A percentile compares a stretch with the other conserved stretches of the same genome.
phyloP scores from a whole-genome alignment of 2,888 invertebrate species.

The Xestobium rufovillosum region DNA sequence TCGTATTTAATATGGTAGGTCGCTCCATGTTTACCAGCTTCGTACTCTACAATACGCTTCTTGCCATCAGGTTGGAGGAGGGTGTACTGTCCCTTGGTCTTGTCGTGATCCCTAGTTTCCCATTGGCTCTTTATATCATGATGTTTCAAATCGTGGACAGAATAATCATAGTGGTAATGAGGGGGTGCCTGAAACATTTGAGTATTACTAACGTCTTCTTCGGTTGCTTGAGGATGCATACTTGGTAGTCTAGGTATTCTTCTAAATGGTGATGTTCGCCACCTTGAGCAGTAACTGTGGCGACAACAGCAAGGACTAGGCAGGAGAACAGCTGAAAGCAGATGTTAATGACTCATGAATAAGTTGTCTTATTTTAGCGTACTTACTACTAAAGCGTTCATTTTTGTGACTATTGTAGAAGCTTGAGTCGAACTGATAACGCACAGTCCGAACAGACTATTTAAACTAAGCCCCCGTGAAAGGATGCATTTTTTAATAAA shows the following conservation, averaged over 20 bases:
- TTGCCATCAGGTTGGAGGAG: slow-evolving; percentile 38
- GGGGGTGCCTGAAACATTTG: slow-evolving; percentile 35
- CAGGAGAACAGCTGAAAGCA: slow-evolving; percentile 26
- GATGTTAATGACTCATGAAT: slow-evolving; percentile 1
- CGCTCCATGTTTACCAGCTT: slow-evolving; percentile 37
- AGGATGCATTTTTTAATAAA: slow-evolving; percentile 15
- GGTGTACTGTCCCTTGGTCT: slow-evolving; percentile 35
- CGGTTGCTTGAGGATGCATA: too few species aligned
- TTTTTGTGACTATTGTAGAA: slow-evolving; percentile 21
- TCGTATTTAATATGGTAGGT: slow-evolving; percentile 36
- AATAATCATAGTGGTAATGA: slow-evolving; percentile 37
- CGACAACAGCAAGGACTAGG: slow-evolving; percentile 24
- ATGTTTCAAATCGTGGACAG: slow-evolving; percentile 35
- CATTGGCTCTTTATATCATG: slow-evolving; percentile 38
- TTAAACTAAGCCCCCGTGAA: slow-evolving; percentile 27
- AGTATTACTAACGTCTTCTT: too few species aligned
- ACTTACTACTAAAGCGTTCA: slow-evolving; percentile 33
- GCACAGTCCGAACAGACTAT: slow-evolving; percentile 19
- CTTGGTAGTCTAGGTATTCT: slow-evolving; percentile 36
- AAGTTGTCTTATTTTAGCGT: slow-evolving; percentile 5
- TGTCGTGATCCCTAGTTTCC: slow-evolving; percentile 35
- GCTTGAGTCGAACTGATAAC: slow-evolving; percentile 27
- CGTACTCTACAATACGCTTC: slow-evolving; percentile 37
- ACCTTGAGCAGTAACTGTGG: slow-evolving; percentile 24
- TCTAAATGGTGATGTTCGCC: slow-evolving; percentile 31